Conservation (phyloP, 2,888 invertebrate genomes). For the Leptinotarsa rubiginosa region DNA sequence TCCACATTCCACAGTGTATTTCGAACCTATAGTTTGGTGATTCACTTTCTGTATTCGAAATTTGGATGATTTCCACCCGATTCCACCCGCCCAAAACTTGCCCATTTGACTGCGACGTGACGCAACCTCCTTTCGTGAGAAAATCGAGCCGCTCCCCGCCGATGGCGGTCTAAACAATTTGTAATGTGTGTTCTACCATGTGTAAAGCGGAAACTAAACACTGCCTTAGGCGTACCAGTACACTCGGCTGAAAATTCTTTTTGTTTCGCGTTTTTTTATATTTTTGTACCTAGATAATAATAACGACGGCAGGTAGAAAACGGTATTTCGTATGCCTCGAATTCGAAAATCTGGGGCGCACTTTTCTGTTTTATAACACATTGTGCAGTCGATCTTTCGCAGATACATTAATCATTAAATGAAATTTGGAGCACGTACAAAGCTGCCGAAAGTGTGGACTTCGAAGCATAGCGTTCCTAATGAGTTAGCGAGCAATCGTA, state of each 20-base stretch:
- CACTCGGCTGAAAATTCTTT: slow-evolving; percentile 59
- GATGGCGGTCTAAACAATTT: slow-evolving; percentile 57
- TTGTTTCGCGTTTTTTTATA: slow-evolving; percentile 52
- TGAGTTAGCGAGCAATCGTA: not conserved
- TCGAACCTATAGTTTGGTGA: too few species aligned
- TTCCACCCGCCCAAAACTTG: not conserved
- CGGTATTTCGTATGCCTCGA: slow-evolving; percentile 46
- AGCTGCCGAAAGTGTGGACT: not conserved
- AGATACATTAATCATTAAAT: slow-evolving; percentile 7
- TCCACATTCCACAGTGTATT: too few species aligned
- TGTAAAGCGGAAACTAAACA: slow-evolving; percentile 66
- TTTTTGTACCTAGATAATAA: slow-evolving; percentile 57
- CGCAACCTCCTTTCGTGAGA: slow-evolving; percentile 56
- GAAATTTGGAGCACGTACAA: slow-evolving; percentile 13
- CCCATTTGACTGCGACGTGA: slow-evolving; percentile 40
- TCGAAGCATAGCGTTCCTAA: too few species aligned
- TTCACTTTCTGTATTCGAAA: not conserved
- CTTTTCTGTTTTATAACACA: slow-evolving; percentile 30
- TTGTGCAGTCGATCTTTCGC: slow-evolving; percentile 22
- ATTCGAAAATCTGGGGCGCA: slow-evolving; percentile 36
- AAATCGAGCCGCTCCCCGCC: slow-evolving; percentile 59
- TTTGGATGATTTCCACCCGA: not conserved
- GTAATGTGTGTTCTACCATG: slow-evolving; percentile 66
- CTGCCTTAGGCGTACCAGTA: slow-evolving; percentile 63
- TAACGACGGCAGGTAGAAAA: slow-evolving; percentile 49